Base-by-base conservation (phyloP, 2,888 invertebrate genomes). In the Cantharis rufa region DNA sequence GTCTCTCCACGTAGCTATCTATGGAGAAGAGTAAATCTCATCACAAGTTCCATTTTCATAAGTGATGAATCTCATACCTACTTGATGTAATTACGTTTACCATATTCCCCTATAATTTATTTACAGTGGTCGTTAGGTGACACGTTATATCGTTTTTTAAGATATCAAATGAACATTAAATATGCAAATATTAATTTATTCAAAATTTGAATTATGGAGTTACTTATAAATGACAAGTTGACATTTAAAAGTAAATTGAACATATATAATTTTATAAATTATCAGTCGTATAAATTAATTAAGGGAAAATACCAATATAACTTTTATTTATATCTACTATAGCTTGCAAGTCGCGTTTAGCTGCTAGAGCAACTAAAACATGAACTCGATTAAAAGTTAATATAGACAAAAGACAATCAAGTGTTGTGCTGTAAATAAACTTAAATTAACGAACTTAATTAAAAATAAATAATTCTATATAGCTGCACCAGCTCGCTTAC, bases 41-140 rank as follows among this genome's bases (percentile, higher is more conserved):
- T 66, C 64, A 66, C n/a, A n/a, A 64, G 64, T 66, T 66, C 18
- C 18, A 66, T 66, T 66, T 66, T 66, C 24, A 66, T 66, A 21
- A 66, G 64, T 66, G 64, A 66, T 13, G 64, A 66, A 66, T 66
- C 64, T n/a, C 21, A 15, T 66, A 24, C 27, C 27, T 28, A 28
- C 64, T 66, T 21, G n/a, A 18, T 21, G n/a, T 48, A 48, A 48
- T 48, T 48, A 48, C 48, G 1, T 48, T 48, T 48, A 9, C 48
- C n/a, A 48, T 48, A 48, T 48, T 48, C 48, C 13, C 13, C n/a
- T n/a, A 48, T 48, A 48, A 48, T n/a, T 48, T 48, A 48, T 48
- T 48, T 48, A 48, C 48, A 2, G 48, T 48, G 48, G 48, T 48
- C 48, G n/a, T 48, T 48, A 48, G n/a, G 48, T 48, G 48, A 48